Conservation (phyloP, 2,888 invertebrate genomes). For the Mythimna loreyi region DNA sequence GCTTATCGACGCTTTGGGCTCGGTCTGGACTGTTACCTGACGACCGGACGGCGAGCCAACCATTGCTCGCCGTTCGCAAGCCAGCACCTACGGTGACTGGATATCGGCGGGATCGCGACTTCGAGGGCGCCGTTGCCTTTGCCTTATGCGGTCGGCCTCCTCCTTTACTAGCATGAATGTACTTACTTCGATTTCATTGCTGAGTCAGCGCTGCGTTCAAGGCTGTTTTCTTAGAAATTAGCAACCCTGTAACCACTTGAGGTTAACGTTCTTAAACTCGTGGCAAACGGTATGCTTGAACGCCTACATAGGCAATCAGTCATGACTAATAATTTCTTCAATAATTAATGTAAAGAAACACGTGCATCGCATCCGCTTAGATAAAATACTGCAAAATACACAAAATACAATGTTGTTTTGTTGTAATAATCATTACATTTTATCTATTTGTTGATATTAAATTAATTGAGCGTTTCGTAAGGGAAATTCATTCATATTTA, state of each 20-base stretch:
- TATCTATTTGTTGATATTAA: slow-evolving; percentile 46
- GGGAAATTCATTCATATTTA: slow-evolving; percentile 37
- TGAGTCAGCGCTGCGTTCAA: no score
- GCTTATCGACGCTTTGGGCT: no score
- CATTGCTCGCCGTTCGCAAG: no score
- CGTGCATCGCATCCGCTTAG: slow-evolving; percentile 55
- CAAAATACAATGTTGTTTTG: slow-evolving; percentile 48
- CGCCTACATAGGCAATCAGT: slow-evolving; percentile 6
- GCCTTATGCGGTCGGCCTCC: no score
- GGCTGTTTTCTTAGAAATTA: no score
- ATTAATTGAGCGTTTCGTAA: slow-evolving; percentile 44
- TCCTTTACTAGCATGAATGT: no score
- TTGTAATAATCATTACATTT: slow-evolving; percentile 31
- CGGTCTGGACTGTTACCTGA: no score
- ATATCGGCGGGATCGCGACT: no score
- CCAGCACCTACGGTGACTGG: no score
- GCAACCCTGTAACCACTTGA: background rate
- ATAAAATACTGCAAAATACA: slow-evolving; percentile 51
- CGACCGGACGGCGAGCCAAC: no score
- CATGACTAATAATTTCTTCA: slow-evolving; percentile 44
- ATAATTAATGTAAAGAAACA: slow-evolving; percentile 32
- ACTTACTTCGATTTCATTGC: no score
- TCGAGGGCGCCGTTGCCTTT: no score
- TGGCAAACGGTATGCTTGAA: slow-evolving; percentile 17
- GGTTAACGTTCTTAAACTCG: slow-evolving; percentile 32